Evolutionary conservation across 2,888 invertebrate species (phyloP).

Genomic region (Drosophila anomalata): DNA sequence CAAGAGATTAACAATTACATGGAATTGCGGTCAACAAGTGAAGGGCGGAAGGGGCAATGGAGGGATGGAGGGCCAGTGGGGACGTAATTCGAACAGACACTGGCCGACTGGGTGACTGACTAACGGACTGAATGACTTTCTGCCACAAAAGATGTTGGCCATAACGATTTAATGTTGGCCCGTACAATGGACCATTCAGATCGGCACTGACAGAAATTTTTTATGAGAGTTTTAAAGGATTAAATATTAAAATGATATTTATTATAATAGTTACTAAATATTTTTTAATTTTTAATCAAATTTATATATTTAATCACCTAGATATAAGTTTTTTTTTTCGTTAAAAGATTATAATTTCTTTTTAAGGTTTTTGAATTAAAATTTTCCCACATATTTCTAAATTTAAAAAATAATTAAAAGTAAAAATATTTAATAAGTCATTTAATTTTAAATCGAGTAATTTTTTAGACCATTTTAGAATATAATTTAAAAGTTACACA

Average conservation of each 20-base stretch:
- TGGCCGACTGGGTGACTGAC: conserved; percentile 6
- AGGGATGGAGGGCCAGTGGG: neutral
- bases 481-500: too few species aligned
- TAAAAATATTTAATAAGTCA: too few species aligned
- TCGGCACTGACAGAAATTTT: conserved; percentile 2
- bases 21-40: conserved; percentile 54
- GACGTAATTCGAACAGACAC: neutral
- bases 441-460: too few species aligned
- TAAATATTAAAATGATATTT: neutral
- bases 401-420: too few species aligned
- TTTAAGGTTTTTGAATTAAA: too few species aligned
- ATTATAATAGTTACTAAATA: neutral
- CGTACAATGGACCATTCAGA: conserved; percentile 11
- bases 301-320: too few species aligned
- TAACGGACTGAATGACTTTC: conserved; percentile 19
- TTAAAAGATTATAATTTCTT: too few species aligned
- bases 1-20: conserved; percentile 70
- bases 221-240: neutral
- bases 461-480: too few species aligned
- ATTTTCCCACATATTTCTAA: too few species aligned
- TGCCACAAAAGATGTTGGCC: conserved; percentile 41
- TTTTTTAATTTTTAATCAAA: too few species aligned
- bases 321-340: too few species aligned
- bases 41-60: neutral
- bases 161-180: conserved; percentile 61